Evolutionary conservation across 2,888 invertebrate species (phyloP), one percentile per base, ranked within the genome.

Genomic region (Xanthorhoe spadicearia): DNA sequence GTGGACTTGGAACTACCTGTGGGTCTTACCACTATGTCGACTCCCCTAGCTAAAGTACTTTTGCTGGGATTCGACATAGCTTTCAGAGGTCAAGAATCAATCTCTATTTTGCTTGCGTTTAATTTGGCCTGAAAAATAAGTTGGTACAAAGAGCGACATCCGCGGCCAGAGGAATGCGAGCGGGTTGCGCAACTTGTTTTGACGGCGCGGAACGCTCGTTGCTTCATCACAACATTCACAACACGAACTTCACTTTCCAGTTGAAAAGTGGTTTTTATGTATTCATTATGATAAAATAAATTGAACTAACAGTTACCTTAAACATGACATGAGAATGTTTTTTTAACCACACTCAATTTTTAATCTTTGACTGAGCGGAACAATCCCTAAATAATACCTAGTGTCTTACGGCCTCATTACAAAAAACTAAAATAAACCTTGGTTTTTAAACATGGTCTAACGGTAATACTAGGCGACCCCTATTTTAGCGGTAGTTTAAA

Each of bases 181-280:
- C 82, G 77, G 71, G 83, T 90, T 91, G 85, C 87, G 84, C 84
- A 89, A 89, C 81, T 74, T 88, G 87, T 89, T 88, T 86, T 89
- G 87, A 87, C 86, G 86, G 81, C 57, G 58, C 74, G 78, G 75
- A 79, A 78, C 77, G 74, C 74, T 80, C 79, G 79, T 82, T 84
- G 81, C 83, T 78, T 78, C 80, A 77, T 77, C 23, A 50, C 19
- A n/a, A 53, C n/a, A 23, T 23, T n/a, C 23, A 23, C 23, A 51
- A 56, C 64, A 75, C 73, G 75, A 74, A 72, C 74, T 72, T 70
- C 72, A 72, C 75, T 76, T 74, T 74, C 73, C 70, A 74, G 66
- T 68, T 68, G 62, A 70, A 65, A 71, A 70, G 67, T 69, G 64
- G 70, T 64, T 71, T 64, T 66, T 56, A 68, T 72, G 57, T 62